Evolutionary conservation across 2,888 invertebrate species (phyloP).

Genomic region (Trypoxylon attenuatum): DNA sequence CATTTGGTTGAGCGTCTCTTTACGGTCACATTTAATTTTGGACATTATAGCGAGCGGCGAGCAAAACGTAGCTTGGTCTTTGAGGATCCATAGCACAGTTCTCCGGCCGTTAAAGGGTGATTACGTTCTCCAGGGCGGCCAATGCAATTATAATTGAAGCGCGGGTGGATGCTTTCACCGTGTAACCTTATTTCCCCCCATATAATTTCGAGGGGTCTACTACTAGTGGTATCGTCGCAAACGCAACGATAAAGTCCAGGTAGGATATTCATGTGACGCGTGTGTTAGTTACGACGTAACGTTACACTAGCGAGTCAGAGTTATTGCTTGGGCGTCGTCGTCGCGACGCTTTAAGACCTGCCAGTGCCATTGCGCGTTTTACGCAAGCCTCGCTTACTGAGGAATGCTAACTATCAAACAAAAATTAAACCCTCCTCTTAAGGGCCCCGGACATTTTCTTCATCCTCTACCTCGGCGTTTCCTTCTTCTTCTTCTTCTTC

Average conservation of each 20-base stretch:
- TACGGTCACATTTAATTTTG: too few species aligned
- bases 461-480: too few species aligned
- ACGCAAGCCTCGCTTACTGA: neutral
- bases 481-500: too few species aligned
- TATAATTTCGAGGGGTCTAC: slow-evolving; percentile 19
- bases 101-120: neutral
- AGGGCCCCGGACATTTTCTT: too few species aligned
- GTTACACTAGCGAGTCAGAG: slow-evolving; percentile 12
- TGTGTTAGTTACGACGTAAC: slow-evolving; percentile 17
- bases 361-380: neutral
- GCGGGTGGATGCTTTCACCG: neutral
- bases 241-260: neutral
- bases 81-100: too few species aligned
- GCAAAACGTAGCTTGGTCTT: too few species aligned
- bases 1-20: too few species aligned
- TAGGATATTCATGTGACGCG: slow-evolving; percentile 20
- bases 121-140: neutral
- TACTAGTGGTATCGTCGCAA: slow-evolving; percentile 10
- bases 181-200: slow-evolving; percentile 11
- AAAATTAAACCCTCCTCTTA: too few species aligned
- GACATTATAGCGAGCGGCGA: too few species aligned
- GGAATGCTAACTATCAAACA: neutral
- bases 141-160: slow-evolving; percentile 14
- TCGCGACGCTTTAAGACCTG: slow-evolving; percentile 8
- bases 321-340: slow-evolving; percentile 8